phyloP scores from a whole-genome alignment of 2,888 invertebrate genomes.

The Lasioglossum marginatum region DNA sequence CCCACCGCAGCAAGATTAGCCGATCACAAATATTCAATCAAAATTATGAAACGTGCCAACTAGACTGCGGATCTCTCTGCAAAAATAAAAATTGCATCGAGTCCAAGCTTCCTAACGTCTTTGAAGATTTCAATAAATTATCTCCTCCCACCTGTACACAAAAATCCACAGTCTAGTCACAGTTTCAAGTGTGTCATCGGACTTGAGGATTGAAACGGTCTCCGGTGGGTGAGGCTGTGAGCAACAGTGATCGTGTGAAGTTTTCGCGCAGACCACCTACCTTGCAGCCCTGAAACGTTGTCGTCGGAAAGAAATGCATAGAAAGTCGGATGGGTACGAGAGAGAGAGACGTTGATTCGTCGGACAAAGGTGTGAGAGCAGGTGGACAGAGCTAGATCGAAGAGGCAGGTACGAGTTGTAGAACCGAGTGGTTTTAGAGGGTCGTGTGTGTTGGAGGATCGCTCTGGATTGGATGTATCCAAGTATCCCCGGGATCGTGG shows the following conservation, averaged over 20 bases:
- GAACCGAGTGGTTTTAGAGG: neutral
- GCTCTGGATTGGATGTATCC: neutral
- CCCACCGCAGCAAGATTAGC: too few species aligned
- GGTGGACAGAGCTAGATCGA: neutral
- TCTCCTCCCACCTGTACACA: too few species aligned
- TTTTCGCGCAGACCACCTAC: conserved; percentile 44
- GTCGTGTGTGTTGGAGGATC: conserved; percentile 45
- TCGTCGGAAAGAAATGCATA: conserved; percentile 34
- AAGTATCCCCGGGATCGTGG: conserved; percentile 1
- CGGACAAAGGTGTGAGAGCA: neutral
- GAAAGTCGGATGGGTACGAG: conserved; percentile 2
- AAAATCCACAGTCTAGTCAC: neutral
- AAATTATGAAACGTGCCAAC: neutral
- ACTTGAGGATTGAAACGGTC: neutral
- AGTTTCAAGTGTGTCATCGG: neutral
- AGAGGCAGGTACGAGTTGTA: neutral
- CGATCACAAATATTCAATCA: neutral
- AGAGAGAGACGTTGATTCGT: neutral
- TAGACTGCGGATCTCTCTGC: neutral
- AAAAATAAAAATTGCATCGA: neutral
- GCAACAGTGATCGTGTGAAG: neutral
- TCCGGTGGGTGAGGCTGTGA: neutral
- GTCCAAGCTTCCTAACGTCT: neutral
- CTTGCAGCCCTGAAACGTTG: conserved; percentile 45
- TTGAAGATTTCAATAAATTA: neutral